phyloP scores from a whole-genome alignment of 1,140 invertebrate genomes.

The Drosophila micromelanica region DNA sequence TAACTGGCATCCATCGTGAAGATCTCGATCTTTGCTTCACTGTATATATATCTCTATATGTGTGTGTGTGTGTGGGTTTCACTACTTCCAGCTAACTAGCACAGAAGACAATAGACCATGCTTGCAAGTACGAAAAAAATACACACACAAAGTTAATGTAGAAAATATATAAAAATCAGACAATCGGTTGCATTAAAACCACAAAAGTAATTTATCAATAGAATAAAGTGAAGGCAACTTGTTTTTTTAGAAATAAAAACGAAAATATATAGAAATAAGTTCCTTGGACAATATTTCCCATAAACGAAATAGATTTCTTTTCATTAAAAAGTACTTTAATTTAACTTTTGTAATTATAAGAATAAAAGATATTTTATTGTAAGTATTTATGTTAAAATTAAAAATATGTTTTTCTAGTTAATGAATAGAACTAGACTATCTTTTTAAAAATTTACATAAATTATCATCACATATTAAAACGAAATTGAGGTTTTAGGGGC shows the following conservation, averaged over 20 bases:
- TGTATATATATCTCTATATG: background rate
- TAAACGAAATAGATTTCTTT: too few relatives aligned
- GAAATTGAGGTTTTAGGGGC: too few relatives aligned
- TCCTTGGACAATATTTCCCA: too few relatives aligned
- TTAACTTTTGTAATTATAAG: too few relatives aligned
- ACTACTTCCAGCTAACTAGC: conserved; percentile 20
- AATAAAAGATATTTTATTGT: too few relatives aligned
- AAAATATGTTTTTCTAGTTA: too few relatives aligned
- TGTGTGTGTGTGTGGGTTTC: conserved; percentile 3
- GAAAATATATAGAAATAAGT: too few relatives aligned
- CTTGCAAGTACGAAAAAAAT: background rate
- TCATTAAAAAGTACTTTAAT: too few relatives aligned
- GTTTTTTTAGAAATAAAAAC: background rate
- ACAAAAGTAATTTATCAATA: background rate
- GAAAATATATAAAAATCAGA: conserved; percentile 2
- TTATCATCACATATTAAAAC: too few relatives aligned
- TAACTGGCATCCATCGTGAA: conserved; percentile 33
- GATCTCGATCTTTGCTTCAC: conserved; percentile 29
- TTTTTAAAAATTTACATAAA: too few relatives aligned
- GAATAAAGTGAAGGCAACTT: background rate
- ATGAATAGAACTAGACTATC: too few relatives aligned
- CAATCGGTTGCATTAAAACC: background rate
- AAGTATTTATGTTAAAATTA: too few relatives aligned
- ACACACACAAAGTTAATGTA: background rate
- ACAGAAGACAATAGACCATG: conserved; percentile 6